phyloP scores from a whole-genome alignment of 2,888 invertebrate species.

The Calephelis perditalis region DNA sequence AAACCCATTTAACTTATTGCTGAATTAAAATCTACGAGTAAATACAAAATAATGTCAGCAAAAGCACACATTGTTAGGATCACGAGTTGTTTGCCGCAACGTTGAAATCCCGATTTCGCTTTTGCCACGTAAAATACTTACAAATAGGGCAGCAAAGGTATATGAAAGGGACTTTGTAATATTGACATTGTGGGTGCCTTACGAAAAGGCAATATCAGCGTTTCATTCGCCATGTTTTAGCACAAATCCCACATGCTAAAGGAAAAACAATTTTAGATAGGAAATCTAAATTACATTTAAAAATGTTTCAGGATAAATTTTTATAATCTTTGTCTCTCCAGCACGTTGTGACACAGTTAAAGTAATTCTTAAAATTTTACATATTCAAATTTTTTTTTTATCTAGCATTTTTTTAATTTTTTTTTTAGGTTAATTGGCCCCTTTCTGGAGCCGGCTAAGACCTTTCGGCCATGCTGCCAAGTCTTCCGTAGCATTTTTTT shows the following conservation, averaged over 20 bases:
- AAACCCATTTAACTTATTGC: too few species aligned
- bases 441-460: too few species aligned
- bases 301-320: conserved; percentile 20
- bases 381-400: too few species aligned
- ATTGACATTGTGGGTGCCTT: conserved; percentile 23
- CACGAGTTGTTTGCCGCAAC: conserved; percentile 10
- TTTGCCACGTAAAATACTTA: conserved; percentile 25
- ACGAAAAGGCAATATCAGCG: conserved; percentile 23
- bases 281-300: conserved; percentile 19
- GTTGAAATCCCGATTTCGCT: conserved; percentile 20
- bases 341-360: neutral
- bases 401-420: too few species aligned
- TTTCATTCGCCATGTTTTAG: conserved; percentile 16
- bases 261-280: neutral
- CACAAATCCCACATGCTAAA: neutral
- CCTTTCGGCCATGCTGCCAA: too few species aligned
- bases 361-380: too few species aligned
- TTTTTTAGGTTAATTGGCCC: too few species aligned
- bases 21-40: too few species aligned
- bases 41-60: too few species aligned
- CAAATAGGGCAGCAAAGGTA: conserved; percentile 19
- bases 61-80: conserved; percentile 2
- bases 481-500: too few species aligned
- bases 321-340: neutral
- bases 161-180: conserved; percentile 21